Conservation (phyloP, 2,797 vertebrate species). For the Australoheros facetus region DNA sequence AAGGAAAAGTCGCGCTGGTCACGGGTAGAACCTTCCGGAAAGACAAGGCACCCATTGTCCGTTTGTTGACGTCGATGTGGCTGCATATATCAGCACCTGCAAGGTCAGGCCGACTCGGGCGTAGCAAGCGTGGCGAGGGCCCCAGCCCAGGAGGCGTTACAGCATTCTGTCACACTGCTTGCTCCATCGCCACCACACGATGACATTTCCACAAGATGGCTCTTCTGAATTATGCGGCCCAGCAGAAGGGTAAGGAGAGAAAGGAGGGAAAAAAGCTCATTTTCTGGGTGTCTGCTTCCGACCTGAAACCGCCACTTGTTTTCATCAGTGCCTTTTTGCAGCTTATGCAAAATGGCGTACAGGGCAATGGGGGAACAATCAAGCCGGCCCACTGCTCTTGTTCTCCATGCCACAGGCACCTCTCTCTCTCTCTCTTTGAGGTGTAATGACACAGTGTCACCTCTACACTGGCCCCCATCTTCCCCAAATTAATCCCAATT, state of each 20-base stretch:
- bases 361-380: constrained; percentile 75
- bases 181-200: constrained; percentile 71
- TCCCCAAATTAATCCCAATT: constrained; percentile 80
- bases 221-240: constrained; percentile 78
- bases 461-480: constrained; percentile 69
- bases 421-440: constrained; percentile 50
- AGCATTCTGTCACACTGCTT: constrained; percentile 77
- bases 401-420: constrained; percentile 50
- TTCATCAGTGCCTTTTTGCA: constrained; percentile 78
- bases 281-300: constrained; percentile 79
- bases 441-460: constrained; percentile 72
- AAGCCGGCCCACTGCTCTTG: constrained; percentile 64
- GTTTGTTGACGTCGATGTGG: constrained; percentile 64
- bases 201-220: constrained; percentile 83
- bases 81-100: constrained; percentile 77
- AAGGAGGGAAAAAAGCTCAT: constrained; percentile 68
- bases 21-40: constrained; percentile 34
- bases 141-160: constrained; percentile 61
- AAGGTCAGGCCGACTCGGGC: constrained; percentile 75
- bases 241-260: constrained; percentile 74
- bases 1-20: constrained; percentile 28
- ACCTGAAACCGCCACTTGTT: constrained; percentile 81
- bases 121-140: constrained; percentile 63
- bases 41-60: constrained; percentile 59
- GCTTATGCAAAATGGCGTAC: constrained; percentile 76